Evolutionary conservation across 2,113 vertebrate genomes (phyloP).

Genomic region (Tricholaema leucomelas): DNA sequence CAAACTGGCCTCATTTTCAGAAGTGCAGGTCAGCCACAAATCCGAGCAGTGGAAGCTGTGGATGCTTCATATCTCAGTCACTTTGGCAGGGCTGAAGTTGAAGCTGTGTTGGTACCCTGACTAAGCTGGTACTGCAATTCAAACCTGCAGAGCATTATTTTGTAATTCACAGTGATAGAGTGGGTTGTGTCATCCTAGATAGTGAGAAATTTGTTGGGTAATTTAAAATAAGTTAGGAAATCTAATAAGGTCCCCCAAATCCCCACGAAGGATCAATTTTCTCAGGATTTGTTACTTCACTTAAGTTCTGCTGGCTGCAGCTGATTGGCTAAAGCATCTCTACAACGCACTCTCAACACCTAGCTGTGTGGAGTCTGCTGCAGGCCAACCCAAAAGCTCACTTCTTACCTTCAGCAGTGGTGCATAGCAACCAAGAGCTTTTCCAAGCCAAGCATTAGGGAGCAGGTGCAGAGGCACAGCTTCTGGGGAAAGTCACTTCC

Average conservation of each 20-base stretch:
- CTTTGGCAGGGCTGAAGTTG: not conserved
- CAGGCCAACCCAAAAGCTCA: not conserved
- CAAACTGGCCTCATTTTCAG: not conserved
- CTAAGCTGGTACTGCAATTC: not conserved
- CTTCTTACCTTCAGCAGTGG: not conserved
- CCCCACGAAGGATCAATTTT: not conserved
- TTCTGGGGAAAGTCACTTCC: not conserved
- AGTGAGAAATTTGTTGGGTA: not conserved
- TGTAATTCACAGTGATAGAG: not conserved
- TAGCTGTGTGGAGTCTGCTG: not conserved
- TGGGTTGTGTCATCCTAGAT: not conserved
- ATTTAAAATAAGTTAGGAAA: not conserved
- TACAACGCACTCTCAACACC: accelerated
- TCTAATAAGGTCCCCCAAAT: not conserved
- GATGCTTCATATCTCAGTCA: not conserved
- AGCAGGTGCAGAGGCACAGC: not conserved
- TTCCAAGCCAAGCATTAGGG: not conserved
- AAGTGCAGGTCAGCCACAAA: not conserved
- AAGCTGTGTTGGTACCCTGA: not conserved
- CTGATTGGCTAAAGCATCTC: not conserved
- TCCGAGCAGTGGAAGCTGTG: not conserved
- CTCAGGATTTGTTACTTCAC: not conserved
- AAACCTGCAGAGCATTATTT: not conserved
- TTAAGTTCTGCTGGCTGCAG: not conserved
- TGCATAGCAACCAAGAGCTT: not conserved